Conservation (phyloP, 1,140 invertebrate genomes). For the Temnothorax longispinosus region DNA sequence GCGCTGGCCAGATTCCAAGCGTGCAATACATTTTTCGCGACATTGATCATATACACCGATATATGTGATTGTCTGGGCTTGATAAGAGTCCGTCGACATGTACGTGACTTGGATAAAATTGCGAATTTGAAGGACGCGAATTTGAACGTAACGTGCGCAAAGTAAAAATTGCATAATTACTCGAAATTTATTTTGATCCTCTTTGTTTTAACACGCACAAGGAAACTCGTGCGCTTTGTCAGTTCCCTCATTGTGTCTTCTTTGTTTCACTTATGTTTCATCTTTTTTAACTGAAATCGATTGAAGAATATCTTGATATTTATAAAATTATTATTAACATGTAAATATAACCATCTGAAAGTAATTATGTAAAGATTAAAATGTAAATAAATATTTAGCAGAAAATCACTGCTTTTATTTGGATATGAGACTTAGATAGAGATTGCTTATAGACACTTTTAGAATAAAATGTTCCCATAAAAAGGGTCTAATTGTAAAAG, state of each 20-base stretch:
- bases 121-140: not conserved
- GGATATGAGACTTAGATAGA: not conserved
- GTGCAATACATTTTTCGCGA: not conserved
- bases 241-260: not conserved
- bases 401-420: not conserved
- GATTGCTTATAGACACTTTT: not conserved
- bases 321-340: not conserved
- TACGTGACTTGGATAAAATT: conserved; percentile 34
- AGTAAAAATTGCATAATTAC: not conserved
- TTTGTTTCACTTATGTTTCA: not conserved
- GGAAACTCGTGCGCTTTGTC: not conserved
- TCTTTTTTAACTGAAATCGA: not conserved
- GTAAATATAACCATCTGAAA: not conserved
- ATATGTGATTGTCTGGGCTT: not conserved
- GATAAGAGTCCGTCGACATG: conserved; percentile 18
- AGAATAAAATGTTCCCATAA: not conserved
- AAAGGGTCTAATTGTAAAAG: not conserved
- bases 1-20: conserved; percentile 36
- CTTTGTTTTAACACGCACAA: conserved; percentile 14
- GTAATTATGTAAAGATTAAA: not conserved
- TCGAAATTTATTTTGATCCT: not conserved
- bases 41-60: not conserved
- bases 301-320: not conserved
- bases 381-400: not conserved
- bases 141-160: not conserved